Evolutionary conservation across 2,797 vertebrate species (phyloP), one percentile per base, ranked within the genome.

Genomic region (Chanos chanos): DNA sequence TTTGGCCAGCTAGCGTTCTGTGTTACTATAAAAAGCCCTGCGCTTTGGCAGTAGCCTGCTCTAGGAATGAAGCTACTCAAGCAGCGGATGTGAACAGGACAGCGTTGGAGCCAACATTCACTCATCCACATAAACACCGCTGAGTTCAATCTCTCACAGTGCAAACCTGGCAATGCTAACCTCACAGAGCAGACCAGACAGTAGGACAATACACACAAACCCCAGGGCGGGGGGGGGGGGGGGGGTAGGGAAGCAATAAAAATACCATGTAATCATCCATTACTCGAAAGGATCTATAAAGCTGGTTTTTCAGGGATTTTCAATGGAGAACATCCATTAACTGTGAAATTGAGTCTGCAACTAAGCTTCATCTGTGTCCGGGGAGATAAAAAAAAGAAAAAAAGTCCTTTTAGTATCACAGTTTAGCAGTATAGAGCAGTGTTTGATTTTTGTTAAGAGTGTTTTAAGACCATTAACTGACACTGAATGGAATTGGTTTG

Each of bases 91-190:
- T 31, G 33, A 58, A 39, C 47, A 51, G 30, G 41, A 69, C 18
- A 27, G 47, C 66, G 16, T 48, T 18, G 4, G 24, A 31, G 62
- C 62, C 66, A 69, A 58, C 61, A 36, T 6, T 60, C 31, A 64
- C 50, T 64, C 50, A 63, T 68, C 52, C 41, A 47, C 33, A 53
- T 53, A 55, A 68, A 70, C 48, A 48, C 43, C 57, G 22, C 58
- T 10, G 31, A 51, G 40, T 22, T 28, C 7, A 22, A 28, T 24
- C 28, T 44, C 60, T 52, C 40, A 50, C 50, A 22, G 33, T 25
- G 18, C 39, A 7, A 30, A 24, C 27, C 45, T 45, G 54, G 44
- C 62, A 7, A 18, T n/a, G n/a, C n/a, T n/a, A n/a, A n/a, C n/a
- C 45, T 22, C 13, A 50, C 55, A 53, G 49, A 60, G 50, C n/a